Evolutionary conservation across 2,888 invertebrate genomes (phyloP).

Genomic region (Limnephilus lunatus): DNA sequence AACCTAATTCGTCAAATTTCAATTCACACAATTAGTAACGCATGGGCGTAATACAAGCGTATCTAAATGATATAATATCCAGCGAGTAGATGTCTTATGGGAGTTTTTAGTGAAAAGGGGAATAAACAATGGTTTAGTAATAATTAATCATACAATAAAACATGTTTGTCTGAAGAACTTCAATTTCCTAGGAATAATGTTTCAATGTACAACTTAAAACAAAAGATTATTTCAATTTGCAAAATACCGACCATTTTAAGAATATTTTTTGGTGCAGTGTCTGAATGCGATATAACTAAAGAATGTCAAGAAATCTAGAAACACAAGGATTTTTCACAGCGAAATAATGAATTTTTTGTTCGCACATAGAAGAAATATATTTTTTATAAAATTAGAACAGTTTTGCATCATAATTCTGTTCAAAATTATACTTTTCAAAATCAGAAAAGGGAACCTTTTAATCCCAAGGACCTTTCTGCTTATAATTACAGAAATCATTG

Average conservation of each 20-base stretch:
- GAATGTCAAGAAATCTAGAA: neutral
- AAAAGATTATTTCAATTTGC: neutral
- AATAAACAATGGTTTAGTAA: constrained; percentile 2
- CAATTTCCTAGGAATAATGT: neutral
- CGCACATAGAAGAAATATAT: neutral
- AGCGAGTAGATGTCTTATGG: neutral
- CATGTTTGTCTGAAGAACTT: neutral
- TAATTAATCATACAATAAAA: neutral
- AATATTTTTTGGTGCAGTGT: neutral
- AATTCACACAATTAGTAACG: neutral
- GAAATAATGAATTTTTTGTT: neutral
- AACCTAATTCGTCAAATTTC: neutral
- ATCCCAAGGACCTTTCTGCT: neutral
- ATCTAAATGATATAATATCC: neutral
- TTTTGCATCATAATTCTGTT: neutral
- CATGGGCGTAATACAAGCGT: neutral
- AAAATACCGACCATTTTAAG: neutral
- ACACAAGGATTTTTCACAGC: constrained; percentile 2
- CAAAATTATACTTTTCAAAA: neutral
- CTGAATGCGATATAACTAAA: neutral
- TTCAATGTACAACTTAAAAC: neutral
- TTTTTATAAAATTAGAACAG: neutral
- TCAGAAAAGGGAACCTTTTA: neutral
- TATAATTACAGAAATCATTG: neutral
- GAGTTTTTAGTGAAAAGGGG: neutral